phyloP scores from a whole-genome alignment of 1,140 invertebrate species.

The Zaprionus ornatus region DNA sequence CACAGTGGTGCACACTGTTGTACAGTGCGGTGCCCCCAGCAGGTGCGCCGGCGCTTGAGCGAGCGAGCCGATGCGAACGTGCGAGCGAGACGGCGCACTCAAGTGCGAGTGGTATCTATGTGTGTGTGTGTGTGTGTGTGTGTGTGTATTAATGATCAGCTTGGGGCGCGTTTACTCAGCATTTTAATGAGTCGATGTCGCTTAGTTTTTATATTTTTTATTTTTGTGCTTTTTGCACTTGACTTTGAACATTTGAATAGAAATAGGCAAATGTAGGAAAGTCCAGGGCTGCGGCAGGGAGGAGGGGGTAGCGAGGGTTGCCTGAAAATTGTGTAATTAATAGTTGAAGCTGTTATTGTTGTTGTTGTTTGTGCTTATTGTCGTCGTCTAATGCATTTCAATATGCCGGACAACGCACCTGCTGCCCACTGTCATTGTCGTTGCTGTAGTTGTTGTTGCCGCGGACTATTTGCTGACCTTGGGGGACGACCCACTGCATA shows the following conservation, averaged over 20 bases:
- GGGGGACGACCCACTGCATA: constrained; percentile 37
- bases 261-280: not conserved
- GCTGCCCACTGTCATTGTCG: constrained; percentile 1
- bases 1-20: constrained; percentile 11
- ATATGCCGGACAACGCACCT: constrained; percentile 46
- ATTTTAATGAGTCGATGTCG: constrained; percentile 64
- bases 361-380: constrained; percentile 16
- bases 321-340: constrained; percentile 58
- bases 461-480: constrained; percentile 29
- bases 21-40: not conserved
- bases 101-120: not conserved
- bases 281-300: not conserved
- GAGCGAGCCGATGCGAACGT: not conserved
- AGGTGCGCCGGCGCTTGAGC: constrained; percentile 32
- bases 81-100: constrained; percentile 18
- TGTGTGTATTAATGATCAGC: constrained; percentile 36
- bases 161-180: constrained; percentile 44
- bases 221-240: constrained; percentile 54
- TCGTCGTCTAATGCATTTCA: constrained; percentile 51
- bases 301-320: constrained; percentile 3
- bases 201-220: constrained; percentile 14
- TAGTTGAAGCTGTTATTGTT: constrained; percentile 16
- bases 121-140: not conserved
- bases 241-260: constrained; percentile 55
- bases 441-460: constrained; percentile 2